A percentile compares a stretch with the other conserved stretches of the same genome.
phyloP scores from a whole-genome alignment of 2,113 vertebrate genomes.

The Salvator merianae region DNA sequence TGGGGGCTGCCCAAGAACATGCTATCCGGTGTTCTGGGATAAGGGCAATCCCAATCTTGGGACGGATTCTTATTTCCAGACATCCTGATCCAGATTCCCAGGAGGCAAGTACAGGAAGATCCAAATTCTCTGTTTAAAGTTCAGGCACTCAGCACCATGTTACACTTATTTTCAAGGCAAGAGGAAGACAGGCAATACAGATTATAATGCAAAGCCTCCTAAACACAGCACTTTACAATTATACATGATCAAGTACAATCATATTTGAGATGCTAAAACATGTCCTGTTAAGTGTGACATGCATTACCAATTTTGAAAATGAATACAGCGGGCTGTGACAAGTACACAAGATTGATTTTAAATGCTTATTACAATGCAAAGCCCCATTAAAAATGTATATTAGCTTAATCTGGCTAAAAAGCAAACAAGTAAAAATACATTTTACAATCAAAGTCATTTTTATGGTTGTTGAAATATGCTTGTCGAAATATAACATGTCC shows the following conservation, averaged over 20 bases:
- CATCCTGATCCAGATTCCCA: no score
- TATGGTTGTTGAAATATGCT: neutral
- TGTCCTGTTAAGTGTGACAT: neutral
- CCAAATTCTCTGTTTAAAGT: neutral
- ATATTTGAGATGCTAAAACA: neutral
- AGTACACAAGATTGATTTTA: neutral
- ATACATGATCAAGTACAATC: neutral
- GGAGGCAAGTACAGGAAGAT: neutral
- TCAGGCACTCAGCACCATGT: neutral
- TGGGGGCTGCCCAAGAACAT: no score
- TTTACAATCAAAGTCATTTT: neutral
- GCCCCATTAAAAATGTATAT: neutral
- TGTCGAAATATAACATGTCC: neutral
- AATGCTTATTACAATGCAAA: conserved; percentile 1
- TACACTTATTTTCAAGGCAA: neutral
- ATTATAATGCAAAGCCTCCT: neutral
- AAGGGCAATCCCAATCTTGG: no score
- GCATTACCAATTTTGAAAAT: neutral
- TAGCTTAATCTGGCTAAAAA: neutral
- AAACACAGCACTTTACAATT: neutral
- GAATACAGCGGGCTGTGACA: neutral
- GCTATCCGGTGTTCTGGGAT: no score
- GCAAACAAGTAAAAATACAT: neutral
- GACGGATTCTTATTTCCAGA: no score
- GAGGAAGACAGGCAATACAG: neutral